Percentiles rank a stretch among this genome's conserved stretches.
phyloP scores from a whole-genome alignment of 2,888 invertebrate species.

The Platynereis dumerilii region DNA sequence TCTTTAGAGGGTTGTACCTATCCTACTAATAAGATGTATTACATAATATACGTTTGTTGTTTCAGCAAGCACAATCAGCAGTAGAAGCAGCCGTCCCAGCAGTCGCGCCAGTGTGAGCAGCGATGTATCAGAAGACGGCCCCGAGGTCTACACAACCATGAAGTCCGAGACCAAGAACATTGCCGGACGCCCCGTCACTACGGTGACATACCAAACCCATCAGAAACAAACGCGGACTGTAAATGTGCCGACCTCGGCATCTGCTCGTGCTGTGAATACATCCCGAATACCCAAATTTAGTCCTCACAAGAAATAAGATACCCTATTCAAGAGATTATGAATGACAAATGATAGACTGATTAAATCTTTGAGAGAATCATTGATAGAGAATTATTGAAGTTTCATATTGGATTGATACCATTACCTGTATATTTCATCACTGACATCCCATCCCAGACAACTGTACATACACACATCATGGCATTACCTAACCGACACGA shows the following conservation, averaged over 20 bases:
- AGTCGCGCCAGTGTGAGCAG: slow-evolving; percentile 83
- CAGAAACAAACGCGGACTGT: slow-evolving; percentile 49
- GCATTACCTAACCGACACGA: too few relatives aligned
- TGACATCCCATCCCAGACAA: too few relatives aligned
- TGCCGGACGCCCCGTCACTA: slow-evolving; percentile 56
- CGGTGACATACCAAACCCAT: slow-evolving; percentile 59
- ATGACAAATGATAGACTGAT: background rate
- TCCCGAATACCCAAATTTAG: slow-evolving; percentile 21
- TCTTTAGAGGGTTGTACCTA: too few relatives aligned
- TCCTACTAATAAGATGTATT: too few relatives aligned
- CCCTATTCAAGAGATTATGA: background rate
- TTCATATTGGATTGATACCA: too few relatives aligned
- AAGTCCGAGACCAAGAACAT: slow-evolving; percentile 51
- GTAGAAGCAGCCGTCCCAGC: slow-evolving; percentile 43
- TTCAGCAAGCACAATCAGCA: slow-evolving; percentile 53
- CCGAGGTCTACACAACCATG: slow-evolving; percentile 58
- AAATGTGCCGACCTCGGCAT: slow-evolving; percentile 24
- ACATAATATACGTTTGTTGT: slow-evolving; percentile 1
- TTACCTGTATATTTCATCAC: too few relatives aligned
- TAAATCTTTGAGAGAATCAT: too few relatives aligned
- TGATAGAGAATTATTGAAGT: too few relatives aligned
- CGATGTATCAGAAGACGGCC: slow-evolving; percentile 75
- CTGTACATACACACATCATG: too few relatives aligned
- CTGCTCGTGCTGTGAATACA: slow-evolving; percentile 11
- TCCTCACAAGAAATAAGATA: background rate